Percentiles rank a stretch among this genome's conserved stretches.
phyloP scores from a whole-genome alignment of 2,888 invertebrate genomes.

The Xylophagus ater region DNA sequence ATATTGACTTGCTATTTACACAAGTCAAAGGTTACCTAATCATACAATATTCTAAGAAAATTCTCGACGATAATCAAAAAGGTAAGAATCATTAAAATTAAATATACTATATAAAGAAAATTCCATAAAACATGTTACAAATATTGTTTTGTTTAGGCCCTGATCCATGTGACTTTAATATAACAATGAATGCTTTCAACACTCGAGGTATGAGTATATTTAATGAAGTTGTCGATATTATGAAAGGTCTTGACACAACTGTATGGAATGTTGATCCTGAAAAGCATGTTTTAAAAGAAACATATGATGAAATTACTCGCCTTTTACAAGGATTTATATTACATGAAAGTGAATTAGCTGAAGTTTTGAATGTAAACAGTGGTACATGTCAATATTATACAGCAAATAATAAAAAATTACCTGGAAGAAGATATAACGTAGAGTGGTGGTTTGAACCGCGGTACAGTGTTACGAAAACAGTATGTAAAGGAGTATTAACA shows the following conservation, averaged over 20 bases:
- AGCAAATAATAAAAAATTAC: too few relatives aligned
- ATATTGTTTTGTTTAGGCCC: constrained; percentile 63
- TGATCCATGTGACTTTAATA: constrained; percentile 56
- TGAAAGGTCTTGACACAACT: constrained; percentile 57
- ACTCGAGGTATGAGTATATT: constrained; percentile 54
- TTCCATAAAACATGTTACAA: constrained; percentile 41
- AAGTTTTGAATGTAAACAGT: constrained; percentile 56
- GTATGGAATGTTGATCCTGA: constrained; percentile 69
- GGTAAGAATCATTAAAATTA: too few relatives aligned
- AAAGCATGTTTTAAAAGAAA: constrained; percentile 46
- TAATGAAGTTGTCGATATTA: constrained; percentile 52
- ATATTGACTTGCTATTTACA: constrained; percentile 66
- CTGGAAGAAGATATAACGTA: constrained; percentile 51
- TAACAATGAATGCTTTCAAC: constrained; percentile 55
- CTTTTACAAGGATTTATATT: constrained; percentile 77
- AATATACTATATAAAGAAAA: too few relatives aligned
- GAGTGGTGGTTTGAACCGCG: constrained; percentile 54
- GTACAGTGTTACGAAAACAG: constrained; percentile 53
- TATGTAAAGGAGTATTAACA: constrained; percentile 59
- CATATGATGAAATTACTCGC: constrained; percentile 66
- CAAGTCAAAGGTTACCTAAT: constrained; percentile 81
- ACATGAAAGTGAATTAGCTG: constrained; percentile 82
- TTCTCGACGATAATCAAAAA: constrained; percentile 62
- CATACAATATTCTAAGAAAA: constrained; percentile 85
- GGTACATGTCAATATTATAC: constrained; percentile 64